phyloP scores from a whole-genome alignment of 2,797 vertebrate species.

The Diglossa cyanea region DNA sequence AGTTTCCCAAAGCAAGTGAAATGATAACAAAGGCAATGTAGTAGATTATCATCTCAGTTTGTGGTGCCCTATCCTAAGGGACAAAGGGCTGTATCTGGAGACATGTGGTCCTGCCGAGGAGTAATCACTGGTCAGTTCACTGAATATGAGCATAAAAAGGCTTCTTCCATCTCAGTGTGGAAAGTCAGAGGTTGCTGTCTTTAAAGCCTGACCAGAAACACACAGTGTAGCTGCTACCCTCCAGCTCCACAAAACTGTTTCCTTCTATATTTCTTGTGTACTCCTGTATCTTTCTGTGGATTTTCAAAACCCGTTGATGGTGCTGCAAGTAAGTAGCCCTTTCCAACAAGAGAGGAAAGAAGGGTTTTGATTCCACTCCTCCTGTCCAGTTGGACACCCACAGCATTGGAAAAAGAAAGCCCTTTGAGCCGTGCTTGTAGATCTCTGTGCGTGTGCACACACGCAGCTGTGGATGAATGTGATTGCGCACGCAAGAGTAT shows the following conservation, averaged over 20 bases:
- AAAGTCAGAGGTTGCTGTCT: background rate
- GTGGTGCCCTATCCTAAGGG: background rate
- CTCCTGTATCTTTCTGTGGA: background rate
- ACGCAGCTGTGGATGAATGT: background rate
- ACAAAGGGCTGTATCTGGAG: background rate
- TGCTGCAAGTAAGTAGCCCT: background rate
- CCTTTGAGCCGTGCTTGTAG: background rate
- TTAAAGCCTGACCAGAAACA: background rate
- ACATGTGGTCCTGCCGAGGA: background rate
- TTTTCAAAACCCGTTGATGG: background rate
- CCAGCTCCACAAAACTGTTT: background rate
- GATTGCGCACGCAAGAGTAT: background rate
- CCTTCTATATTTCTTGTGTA: background rate
- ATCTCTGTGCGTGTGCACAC: fast-evolving
- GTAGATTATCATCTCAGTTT: background rate
- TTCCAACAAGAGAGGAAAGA: background rate
- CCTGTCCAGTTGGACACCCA: background rate
- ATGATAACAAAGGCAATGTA: background rate
- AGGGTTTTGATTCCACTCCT: background rate
- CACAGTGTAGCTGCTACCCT: background rate
- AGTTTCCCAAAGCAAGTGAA: background rate
- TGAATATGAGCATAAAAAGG: background rate
- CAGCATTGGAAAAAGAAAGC: background rate
- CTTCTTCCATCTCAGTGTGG: background rate
- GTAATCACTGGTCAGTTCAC: background rate